These are phyloP conservation scores for Hormiphora californensis DNA, from an alignment of 37 sponge, comb jelly and placozoan species.

Conservation along the genomic window DNA sequence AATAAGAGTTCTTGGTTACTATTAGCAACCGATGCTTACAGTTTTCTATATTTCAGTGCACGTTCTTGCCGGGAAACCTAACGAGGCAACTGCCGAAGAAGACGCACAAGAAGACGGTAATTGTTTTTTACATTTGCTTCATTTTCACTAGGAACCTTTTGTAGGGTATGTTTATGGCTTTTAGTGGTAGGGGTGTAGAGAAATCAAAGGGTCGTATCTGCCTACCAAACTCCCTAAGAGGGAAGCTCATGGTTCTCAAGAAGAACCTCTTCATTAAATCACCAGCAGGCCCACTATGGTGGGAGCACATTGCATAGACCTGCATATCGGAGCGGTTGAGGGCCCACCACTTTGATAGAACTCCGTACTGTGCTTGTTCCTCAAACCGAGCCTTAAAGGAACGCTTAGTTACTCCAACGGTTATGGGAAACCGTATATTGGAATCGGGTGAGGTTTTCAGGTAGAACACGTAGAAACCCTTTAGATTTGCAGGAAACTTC, in stretches of 20 bases:
- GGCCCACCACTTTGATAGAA: background rate
- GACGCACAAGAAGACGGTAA: slow-evolving; percentile 83
- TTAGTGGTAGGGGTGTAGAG: too few species aligned
- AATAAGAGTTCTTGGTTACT: background rate
- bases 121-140: background rate
- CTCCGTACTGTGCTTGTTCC: background rate
- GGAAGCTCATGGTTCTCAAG: background rate
- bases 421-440: background rate
- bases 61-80: slow-evolving; percentile 84
- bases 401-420: background rate
- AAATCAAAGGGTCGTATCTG: too few species aligned
- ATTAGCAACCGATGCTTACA: background rate
- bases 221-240: background rate
- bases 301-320: slow-evolving; percentile 3
- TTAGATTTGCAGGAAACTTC: background rate
- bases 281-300: background rate
- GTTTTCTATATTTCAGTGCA: slow-evolving; percentile 57
- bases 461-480: slow-evolving; percentile 16
- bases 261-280: background rate
- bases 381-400: background rate
- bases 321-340: too few species aligned
- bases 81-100: slow-evolving; percentile 69
- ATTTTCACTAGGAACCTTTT: too few species aligned
- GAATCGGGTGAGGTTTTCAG: background rate
- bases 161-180: too few species aligned